Conservation (phyloP, 2,888 invertebrate species). For the Andricus quercusramuli region DNA sequence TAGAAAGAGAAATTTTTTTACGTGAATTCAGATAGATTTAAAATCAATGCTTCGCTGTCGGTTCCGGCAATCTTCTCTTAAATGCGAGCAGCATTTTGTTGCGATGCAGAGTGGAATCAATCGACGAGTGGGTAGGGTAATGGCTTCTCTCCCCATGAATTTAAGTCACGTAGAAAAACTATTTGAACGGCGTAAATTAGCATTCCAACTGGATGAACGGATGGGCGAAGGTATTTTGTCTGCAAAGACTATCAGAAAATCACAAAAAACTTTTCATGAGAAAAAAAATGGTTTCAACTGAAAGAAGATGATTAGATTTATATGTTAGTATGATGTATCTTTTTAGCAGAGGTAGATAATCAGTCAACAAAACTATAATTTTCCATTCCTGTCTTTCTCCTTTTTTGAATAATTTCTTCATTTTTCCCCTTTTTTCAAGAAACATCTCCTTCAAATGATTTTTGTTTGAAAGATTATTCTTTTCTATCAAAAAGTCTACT, state of each 20-base stretch:
- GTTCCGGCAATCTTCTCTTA: conserved; percentile 54
- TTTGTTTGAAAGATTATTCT: too few species aligned
- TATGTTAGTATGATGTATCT: neutral
- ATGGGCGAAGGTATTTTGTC: conserved; percentile 56
- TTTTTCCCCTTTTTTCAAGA: too few species aligned
- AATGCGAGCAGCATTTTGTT: conserved; percentile 58
- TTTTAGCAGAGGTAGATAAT: too few species aligned
- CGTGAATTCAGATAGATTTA: conserved; percentile 41
- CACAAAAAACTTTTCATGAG: conserved; percentile 5
- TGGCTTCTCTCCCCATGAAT: conserved; percentile 67
- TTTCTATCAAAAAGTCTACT: too few species aligned
- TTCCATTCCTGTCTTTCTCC: too few species aligned
- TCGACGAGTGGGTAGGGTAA: conserved; percentile 54
- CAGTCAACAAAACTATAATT: too few species aligned
- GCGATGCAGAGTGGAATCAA: conserved; percentile 60
- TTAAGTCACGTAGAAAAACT: conserved; percentile 76
- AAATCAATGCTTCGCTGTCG: conserved; percentile 31
- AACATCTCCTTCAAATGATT: too few species aligned
- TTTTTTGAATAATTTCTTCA: too few species aligned
- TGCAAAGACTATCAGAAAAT: conserved; percentile 63
- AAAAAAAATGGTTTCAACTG: neutral
- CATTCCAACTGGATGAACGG: conserved; percentile 61
- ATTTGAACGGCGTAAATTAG: conserved; percentile 69
- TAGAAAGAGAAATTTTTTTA: conserved; percentile 16
- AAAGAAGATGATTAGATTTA: neutral